Conservation (phyloP, 2,113 vertebrate species). For the Mesembrinibis cayennensis region DNA sequence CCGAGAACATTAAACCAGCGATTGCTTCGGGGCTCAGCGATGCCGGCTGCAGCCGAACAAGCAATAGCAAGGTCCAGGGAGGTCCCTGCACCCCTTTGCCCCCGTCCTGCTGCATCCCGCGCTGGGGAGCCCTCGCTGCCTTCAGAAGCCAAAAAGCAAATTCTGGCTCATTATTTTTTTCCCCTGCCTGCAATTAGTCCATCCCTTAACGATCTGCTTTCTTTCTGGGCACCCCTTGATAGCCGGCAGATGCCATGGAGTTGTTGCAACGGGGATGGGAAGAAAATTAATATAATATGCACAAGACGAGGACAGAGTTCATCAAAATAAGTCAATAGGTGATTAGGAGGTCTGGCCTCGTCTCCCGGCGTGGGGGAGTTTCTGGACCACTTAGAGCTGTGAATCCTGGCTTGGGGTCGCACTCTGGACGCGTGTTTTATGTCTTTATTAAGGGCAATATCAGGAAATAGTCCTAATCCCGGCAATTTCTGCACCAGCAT, state of each 20-base stretch:
- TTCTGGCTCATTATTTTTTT: background rate
- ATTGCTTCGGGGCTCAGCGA: background rate
- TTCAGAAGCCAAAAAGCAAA: background rate
- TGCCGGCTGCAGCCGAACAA: accelerated
- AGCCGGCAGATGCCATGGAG: accelerated
- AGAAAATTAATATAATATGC: background rate
- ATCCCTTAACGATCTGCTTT: background rate
- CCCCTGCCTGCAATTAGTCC: background rate
- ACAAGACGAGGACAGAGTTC: background rate
- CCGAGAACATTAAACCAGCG: background rate
- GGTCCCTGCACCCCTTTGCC: background rate
- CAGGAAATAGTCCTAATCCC: background rate
- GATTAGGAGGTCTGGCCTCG: background rate
- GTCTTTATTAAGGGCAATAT: background rate
- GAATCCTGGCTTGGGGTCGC: background rate
- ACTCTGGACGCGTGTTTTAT: accelerated
- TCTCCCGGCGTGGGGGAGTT: background rate
- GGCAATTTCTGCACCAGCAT: background rate
- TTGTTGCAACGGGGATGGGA: background rate
- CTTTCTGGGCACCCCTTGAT: background rate
- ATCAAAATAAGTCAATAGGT: background rate
- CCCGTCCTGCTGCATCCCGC: background rate
- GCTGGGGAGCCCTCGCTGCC: background rate
- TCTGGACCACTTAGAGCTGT: background rate
- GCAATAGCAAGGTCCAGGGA: background rate